Evolutionary conservation across 2,113 vertebrate genomes (phyloP).

Genomic region (Pseudopodoces humilis): DNA sequence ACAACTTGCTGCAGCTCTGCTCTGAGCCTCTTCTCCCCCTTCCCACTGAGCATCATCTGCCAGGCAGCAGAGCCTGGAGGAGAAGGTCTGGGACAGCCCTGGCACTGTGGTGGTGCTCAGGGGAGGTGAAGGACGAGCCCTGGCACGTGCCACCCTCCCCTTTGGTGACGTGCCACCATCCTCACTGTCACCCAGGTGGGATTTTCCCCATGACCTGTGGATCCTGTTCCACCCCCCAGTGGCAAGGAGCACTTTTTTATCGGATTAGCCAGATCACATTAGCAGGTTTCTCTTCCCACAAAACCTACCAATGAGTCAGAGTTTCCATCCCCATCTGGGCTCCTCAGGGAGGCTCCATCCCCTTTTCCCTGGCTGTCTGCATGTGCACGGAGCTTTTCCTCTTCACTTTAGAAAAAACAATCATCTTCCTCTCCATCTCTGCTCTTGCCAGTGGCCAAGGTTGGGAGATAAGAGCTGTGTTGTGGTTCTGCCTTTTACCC

Average conservation of each 20-base stretch:
- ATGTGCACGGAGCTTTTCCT: fast-evolving
- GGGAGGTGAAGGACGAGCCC: fast-evolving
- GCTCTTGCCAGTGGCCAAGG: not conserved
- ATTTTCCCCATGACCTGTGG: fast-evolving
- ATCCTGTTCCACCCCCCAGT: not conserved
- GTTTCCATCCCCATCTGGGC: not conserved
- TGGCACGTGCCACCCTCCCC: fast-evolving
- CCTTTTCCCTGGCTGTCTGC: not conserved
- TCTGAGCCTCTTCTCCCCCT: not conserved
- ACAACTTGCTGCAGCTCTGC: not conserved
- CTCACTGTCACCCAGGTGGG: not conserved
- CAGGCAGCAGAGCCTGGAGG: fast-evolving
- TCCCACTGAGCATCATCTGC: not conserved
- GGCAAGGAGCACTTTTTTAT: not conserved
- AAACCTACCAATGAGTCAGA: not conserved
- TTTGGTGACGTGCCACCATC: fast-evolving
- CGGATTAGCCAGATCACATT: not conserved
- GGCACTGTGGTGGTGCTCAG: fast-evolving
- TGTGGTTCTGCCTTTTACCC: not conserved
- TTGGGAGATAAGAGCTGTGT: not conserved
- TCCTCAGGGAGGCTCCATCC: not conserved
- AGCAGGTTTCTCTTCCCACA: conserved; percentile 1
- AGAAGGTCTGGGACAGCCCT: not conserved
- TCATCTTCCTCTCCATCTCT: not conserved
- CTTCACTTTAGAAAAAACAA: not conserved